Percentiles rank a stretch among this genome's conserved stretches.
Conservation (phyloP, 1,140 invertebrate genomes). For the Dufourea novaeangliae region DNA sequence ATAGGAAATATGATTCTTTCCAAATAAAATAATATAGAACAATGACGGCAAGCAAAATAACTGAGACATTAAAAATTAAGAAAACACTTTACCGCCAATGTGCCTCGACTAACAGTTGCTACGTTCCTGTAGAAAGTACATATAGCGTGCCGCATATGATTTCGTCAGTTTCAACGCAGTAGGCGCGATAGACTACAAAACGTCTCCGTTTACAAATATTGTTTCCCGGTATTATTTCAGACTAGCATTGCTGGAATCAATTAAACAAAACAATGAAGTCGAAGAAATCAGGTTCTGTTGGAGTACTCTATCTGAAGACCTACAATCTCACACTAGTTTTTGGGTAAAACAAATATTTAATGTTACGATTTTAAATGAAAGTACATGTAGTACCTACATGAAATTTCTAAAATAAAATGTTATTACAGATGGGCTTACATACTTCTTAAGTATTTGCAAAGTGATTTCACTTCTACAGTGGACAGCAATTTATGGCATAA, state of each 20-base stretch:
- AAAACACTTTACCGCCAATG: neutral
- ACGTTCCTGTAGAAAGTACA: slow-evolving; percentile 27
- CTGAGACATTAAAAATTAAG: neutral
- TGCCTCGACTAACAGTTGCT: neutral
- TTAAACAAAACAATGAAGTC: slow-evolving; percentile 63
- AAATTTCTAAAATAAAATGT: neutral
- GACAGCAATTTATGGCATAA: slow-evolving; percentile 85
- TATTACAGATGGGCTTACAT: slow-evolving; percentile 89
- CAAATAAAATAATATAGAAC: neutral
- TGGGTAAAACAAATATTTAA: slow-evolving; percentile 69
- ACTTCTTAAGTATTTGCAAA: slow-evolving; percentile 84
- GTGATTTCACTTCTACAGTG: slow-evolving; percentile 80
- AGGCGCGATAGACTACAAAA: neutral
- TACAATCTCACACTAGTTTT: slow-evolving; percentile 77
- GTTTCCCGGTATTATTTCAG: neutral
- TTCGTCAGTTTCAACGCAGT: neutral
- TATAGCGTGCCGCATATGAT: neutral
- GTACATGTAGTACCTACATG: neutral
- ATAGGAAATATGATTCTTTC: neutral
- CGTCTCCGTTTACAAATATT: neutral
- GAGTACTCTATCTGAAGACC: slow-evolving; percentile 73
- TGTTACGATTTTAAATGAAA: neutral
- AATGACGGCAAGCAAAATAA: neutral
- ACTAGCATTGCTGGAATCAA: neutral
- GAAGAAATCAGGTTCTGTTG: slow-evolving; percentile 65